These are phyloP conservation scores for Clepsis dumicolana DNA, from an alignment of 2,888 invertebrate genomes.

Conservation along the genomic window DNA sequence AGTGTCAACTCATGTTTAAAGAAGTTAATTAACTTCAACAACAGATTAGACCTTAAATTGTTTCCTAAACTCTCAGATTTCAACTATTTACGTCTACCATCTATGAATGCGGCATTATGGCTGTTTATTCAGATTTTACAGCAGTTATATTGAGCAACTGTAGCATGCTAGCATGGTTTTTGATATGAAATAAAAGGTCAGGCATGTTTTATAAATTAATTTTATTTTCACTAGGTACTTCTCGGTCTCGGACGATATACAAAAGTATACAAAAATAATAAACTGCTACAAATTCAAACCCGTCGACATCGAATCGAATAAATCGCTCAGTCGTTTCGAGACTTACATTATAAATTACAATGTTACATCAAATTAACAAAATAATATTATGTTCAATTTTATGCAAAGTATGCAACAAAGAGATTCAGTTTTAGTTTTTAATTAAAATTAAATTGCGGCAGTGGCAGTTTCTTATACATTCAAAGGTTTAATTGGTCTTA, in stretches of 20 bases:
- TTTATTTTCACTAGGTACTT: slow-evolving; percentile 31
- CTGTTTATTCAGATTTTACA: too few species aligned
- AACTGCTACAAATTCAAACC: slow-evolving; percentile 14
- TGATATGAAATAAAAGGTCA: not conserved
- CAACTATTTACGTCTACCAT: too few species aligned
- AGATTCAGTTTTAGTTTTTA: not conserved
- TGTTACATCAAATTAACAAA: slow-evolving; percentile 4
- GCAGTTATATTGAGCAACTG: too few species aligned
- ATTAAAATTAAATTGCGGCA: slow-evolving; percentile 26
- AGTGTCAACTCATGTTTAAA: too few species aligned
- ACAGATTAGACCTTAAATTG: too few species aligned
- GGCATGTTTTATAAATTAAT: slow-evolving; percentile 29
- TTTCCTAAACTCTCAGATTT: too few species aligned
- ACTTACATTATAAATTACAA: slow-evolving; percentile 3
- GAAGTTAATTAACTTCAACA: too few species aligned
- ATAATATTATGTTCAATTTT: not conserved
- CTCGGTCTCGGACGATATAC: slow-evolving; percentile 34
- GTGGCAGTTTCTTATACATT: slow-evolving; percentile 16
- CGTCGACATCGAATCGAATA: slow-evolving; percentile 7
- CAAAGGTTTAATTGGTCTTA: not conserved
- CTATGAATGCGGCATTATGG: too few species aligned
- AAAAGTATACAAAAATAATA: slow-evolving; percentile 30
- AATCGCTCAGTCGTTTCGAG: slow-evolving; percentile 28
- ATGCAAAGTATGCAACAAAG: slow-evolving; percentile 1
- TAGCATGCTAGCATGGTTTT: too few species aligned